Evolutionary conservation across 2,797 vertebrate genomes (phyloP).

Genomic region (Phaenicophaeus curvirostris): DNA sequence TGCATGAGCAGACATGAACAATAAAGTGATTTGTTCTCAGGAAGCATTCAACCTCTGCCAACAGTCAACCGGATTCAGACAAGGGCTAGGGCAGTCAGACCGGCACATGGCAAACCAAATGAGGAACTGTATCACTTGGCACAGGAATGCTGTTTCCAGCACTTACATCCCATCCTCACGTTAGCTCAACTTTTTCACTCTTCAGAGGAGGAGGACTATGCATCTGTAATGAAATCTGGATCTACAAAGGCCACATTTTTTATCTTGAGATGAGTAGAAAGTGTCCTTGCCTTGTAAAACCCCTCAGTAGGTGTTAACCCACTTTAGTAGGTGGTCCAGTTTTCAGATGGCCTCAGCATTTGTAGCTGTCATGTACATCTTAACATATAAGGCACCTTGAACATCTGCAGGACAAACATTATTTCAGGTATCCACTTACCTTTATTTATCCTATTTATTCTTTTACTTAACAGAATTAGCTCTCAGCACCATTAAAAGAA

Average conservation of each 20-base stretch:
- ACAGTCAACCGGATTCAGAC: constrained; percentile 43
- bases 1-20: constrained; percentile 39
- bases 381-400: not conserved
- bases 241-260: not conserved
- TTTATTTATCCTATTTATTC: not conserved
- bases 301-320: not conserved
- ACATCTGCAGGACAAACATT: not conserved
- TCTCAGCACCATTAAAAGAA: not conserved
- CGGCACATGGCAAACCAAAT: not conserved
- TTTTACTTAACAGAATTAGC: not conserved
- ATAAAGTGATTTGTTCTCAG: constrained; percentile 61
- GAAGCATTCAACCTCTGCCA: constrained; percentile 52
- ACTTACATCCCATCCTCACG: not conserved
- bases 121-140: constrained; percentile 52
- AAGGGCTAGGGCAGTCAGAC: not conserved
- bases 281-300: not conserved
- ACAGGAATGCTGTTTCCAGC: constrained; percentile 39
- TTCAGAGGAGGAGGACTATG: not conserved
- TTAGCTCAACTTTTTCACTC: not conserved
- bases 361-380: not conserved
- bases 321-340: not conserved
- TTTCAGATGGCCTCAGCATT: not conserved
- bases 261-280: not conserved
- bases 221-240: not conserved
- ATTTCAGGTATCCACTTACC: not conserved